phyloP scores from a whole-genome alignment of 1,140 invertebrate genomes.

The Cataglyphis hispanica region DNA sequence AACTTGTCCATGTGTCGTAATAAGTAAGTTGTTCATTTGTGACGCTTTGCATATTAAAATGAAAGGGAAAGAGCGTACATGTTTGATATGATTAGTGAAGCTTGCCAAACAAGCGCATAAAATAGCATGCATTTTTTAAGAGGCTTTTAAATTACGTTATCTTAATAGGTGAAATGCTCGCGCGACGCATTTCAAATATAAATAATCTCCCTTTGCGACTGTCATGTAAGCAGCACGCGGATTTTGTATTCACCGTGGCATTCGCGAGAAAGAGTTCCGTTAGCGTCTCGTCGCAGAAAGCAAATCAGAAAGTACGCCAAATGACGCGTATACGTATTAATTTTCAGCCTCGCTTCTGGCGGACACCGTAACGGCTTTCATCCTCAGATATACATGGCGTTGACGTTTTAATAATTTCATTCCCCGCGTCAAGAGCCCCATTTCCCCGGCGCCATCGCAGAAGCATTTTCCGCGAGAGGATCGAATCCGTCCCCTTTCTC shows the following conservation, averaged over 20 bases:
- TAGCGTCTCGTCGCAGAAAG: neutral
- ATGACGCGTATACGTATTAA: conserved; percentile 54
- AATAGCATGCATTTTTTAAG: neutral
- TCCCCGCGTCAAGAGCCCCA: conserved; percentile 66
- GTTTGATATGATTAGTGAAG: neutral
- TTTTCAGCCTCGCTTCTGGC: conserved; percentile 29
- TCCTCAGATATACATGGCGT: conserved; percentile 71
- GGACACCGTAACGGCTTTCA: conserved; percentile 59
- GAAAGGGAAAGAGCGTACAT: neutral
- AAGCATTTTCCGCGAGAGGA: conserved; percentile 53
- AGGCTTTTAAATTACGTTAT: neutral
- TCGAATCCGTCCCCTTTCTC: conserved; percentile 57
- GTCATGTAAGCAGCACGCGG: neutral
- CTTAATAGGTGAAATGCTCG: neutral
- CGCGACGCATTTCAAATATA: neutral
- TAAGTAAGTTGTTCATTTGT: neutral
- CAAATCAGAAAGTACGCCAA: conserved; percentile 41
- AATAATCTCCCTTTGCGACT: neutral
- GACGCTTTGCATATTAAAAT: neutral
- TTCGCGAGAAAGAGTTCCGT: neutral
- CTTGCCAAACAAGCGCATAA: neutral
- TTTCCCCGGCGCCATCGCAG: conserved; percentile 47
- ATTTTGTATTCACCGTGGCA: neutral
- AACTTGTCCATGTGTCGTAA: no score
- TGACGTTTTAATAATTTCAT: conserved; percentile 79